These are phyloP conservation scores for Coranthus polyacanthus DNA, from an alignment of 2,797 vertebrate species.

Conservation along the genomic window DNA sequence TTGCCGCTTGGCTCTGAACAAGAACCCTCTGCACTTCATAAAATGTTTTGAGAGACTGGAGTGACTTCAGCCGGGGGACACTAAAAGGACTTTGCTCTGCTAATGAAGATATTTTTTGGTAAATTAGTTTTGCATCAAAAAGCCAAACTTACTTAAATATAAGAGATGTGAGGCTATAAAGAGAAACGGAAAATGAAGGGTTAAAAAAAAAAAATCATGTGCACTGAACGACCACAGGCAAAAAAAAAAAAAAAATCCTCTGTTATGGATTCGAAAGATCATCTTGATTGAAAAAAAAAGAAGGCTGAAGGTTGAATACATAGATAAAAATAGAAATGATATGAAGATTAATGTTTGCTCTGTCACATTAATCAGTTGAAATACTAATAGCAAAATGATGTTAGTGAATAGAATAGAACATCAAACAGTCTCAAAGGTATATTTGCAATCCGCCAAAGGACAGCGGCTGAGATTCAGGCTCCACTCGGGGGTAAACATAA, in stretches of 20 bases:
- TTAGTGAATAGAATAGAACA: neutral
- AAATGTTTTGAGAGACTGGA: no score
- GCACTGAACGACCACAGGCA: neutral
- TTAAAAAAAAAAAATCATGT: neutral
- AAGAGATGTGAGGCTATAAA: neutral
- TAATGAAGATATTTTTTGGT: no score
- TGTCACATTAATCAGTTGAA: slow-evolving; percentile 3
- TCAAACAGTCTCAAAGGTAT: slow-evolving; percentile 7
- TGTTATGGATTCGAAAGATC: no score
- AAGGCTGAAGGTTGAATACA: neutral
- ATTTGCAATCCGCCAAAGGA: neutral
- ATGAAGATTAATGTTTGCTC: neutral
- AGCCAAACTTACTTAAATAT: no score
- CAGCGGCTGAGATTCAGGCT: slow-evolving; percentile 4
- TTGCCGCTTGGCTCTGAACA: no score
- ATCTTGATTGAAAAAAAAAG: neutral
- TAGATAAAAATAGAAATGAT: neutral
- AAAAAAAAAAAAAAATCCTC: neutral
- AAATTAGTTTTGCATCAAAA: no score
- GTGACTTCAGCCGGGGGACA: no score
- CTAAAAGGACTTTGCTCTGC: no score
- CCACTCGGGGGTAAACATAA: slow-evolving; percentile 9
- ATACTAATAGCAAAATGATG: slow-evolving; percentile 17
- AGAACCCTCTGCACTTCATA: no score
- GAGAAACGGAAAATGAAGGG: neutral